These are phyloP conservation scores for Pachycephala philippinensis DNA, from an alignment of 2,113 vertebrate species.

Conservation along the genomic window DNA sequence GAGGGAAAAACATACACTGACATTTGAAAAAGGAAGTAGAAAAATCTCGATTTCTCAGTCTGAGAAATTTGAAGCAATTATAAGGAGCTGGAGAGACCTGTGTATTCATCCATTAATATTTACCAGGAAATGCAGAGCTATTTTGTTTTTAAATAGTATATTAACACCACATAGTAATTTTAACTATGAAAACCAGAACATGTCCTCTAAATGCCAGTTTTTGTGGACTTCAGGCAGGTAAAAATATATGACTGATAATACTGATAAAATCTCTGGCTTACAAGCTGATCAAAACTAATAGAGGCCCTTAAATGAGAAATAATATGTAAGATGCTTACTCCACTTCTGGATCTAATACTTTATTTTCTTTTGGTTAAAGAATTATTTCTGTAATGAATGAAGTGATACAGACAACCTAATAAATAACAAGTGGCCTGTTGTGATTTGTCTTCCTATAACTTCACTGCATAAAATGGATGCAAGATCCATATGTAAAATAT, in stretches of 20 bases:
- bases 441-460: not conserved
- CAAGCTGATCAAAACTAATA: not conserved
- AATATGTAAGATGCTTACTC: not conserved
- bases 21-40: constrained; percentile 27
- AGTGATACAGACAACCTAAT: not conserved
- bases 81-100: not conserved
- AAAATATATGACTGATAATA: not conserved
- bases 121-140: not conserved
- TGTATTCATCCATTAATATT: not conserved
- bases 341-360: not conserved
- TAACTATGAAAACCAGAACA: not conserved
- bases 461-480: not conserved
- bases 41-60: not conserved
- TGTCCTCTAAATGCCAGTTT: not conserved
- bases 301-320: not conserved
- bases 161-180: not conserved
- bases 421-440: not conserved
- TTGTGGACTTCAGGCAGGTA: not conserved
- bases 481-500: not conserved
- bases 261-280: not conserved
- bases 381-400: not conserved
- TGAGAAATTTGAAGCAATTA: not conserved
- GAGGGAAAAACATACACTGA: not conserved
- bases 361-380: not conserved
- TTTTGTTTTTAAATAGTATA: not conserved